These are phyloP conservation scores for Avahi laniger DNA, from an alignment of 2,797 vertebrate species.

Conservation along the genomic window DNA sequence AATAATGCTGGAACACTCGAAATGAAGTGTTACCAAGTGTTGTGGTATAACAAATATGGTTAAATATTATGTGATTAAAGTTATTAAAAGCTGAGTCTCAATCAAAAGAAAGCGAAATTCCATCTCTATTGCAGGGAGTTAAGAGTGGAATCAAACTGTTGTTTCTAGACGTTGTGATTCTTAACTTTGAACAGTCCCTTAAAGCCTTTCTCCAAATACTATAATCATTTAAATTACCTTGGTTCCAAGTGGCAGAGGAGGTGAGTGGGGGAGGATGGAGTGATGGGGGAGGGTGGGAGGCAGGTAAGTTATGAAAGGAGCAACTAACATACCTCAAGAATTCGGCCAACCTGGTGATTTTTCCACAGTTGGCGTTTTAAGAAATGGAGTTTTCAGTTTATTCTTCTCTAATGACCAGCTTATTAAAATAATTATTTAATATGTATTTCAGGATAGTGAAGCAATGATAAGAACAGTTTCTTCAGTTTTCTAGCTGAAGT, in stretches of 20 bases:
- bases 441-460: conserved; percentile 6
- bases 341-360: conserved; percentile 3
- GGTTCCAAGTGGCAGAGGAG: neutral
- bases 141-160: conserved; percentile 50
- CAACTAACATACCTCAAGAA: neutral
- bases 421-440: conserved; percentile 32
- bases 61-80: conserved; percentile 80
- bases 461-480: neutral
- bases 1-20: conserved; percentile 81
- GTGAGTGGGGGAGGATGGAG: neutral
- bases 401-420: neutral
- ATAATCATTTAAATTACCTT: conserved; percentile 61
- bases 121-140: conserved; percentile 24
- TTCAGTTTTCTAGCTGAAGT: neutral
- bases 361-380: conserved; percentile 9
- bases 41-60: conserved; percentile 70
- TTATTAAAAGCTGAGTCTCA: conserved; percentile 60
- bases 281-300: neutral
- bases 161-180: conserved; percentile 39
- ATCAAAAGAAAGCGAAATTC: conserved; percentile 72
- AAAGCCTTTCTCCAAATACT: conserved; percentile 35
- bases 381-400: conserved; percentile 2
- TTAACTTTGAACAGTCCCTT: conserved; percentile 46
- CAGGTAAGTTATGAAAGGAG: neutral
- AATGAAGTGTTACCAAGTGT: conserved; percentile 79